phyloP scores from a whole-genome alignment of 2,888 invertebrate species.

The Quadriops clusia region DNA sequence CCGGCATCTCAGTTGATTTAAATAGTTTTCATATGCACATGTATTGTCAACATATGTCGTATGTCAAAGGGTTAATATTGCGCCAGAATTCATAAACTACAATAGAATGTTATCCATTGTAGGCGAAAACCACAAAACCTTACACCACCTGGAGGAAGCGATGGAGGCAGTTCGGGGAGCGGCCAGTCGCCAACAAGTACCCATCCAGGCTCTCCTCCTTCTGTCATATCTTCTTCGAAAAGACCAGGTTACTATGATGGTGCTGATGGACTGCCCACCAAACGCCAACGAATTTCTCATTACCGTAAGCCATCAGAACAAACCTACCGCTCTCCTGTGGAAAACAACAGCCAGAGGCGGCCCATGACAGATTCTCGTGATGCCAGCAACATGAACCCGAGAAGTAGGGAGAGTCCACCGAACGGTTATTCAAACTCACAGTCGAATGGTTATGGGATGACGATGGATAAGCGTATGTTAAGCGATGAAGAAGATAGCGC shows the following conservation, averaged over 20 bases:
- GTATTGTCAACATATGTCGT: too few species aligned
- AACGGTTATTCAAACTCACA: conserved; percentile 16
- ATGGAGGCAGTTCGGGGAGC: conserved; percentile 59
- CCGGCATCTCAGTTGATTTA: too few species aligned
- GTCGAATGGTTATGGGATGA: conserved; percentile 24
- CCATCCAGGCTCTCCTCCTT: conserved; percentile 58
- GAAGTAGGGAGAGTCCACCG: conserved; percentile 28
- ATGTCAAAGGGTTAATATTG: too few species aligned
- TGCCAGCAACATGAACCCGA: conserved; percentile 38
- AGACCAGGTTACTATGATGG: conserved; percentile 47
- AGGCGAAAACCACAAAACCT: conserved; percentile 85
- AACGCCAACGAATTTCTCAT: conserved; percentile 81
- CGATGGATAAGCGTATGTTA: conserved; percentile 25
- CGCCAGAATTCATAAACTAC: too few species aligned
- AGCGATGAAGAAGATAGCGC: conserved; percentile 27
- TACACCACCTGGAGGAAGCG: conserved; percentile 79
- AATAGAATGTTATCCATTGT: conserved; percentile 24
- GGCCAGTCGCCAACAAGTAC: conserved; percentile 70
- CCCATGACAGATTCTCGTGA: conserved; percentile 36
- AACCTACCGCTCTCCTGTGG: conserved; percentile 36
- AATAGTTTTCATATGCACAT: too few species aligned
- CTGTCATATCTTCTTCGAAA: conserved; percentile 41
- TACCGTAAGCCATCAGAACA: conserved; percentile 50
- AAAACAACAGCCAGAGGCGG: conserved; percentile 31
- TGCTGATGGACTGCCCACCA: conserved; percentile 47